Evolutionary conservation across 2,888 invertebrate species (phyloP).

Genomic region (Limenitis arthemis): DNA sequence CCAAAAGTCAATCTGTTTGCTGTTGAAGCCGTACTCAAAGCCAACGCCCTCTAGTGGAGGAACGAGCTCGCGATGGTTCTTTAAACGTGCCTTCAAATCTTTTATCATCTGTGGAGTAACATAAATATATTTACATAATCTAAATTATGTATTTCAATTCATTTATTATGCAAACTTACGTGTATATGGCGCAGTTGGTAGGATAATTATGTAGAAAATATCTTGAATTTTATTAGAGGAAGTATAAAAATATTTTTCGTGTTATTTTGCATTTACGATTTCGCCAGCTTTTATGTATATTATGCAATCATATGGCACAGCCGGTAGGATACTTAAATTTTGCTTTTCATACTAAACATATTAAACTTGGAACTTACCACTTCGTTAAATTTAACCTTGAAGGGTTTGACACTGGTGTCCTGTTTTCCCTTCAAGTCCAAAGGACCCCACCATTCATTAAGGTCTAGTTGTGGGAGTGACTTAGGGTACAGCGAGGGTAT

Average conservation of each 20-base stretch:
- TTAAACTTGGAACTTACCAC: constrained; percentile 47
- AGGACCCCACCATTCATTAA: constrained; percentile 73
- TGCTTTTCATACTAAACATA: no score
- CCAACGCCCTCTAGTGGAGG: constrained; percentile 77
- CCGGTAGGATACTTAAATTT: no score
- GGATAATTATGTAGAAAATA: no score
- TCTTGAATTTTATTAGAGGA: no score
- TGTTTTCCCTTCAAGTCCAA: constrained; percentile 49
- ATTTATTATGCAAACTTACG: no score
- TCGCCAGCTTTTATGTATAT: no score
- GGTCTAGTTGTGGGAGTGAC: constrained; percentile 29
- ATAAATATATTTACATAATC: no score
- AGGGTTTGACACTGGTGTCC: constrained; percentile 68
- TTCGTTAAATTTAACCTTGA: constrained; percentile 71
- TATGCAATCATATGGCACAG: no score
- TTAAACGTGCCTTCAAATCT: constrained; percentile 44
- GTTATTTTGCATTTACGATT: no score
- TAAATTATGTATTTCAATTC: no score
- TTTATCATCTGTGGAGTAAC: constrained; percentile 41
- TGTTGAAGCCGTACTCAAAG: constrained; percentile 89
- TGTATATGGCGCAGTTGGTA: no score
- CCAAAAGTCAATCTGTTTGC: constrained; percentile 74
- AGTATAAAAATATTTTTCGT: no score
- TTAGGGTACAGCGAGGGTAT: constrained; percentile 7
- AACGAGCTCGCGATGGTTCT: constrained; percentile 39